These are phyloP conservation scores for Tuta absoluta DNA, from an alignment of 2,888 invertebrate genomes.

Conservation along the genomic window DNA sequence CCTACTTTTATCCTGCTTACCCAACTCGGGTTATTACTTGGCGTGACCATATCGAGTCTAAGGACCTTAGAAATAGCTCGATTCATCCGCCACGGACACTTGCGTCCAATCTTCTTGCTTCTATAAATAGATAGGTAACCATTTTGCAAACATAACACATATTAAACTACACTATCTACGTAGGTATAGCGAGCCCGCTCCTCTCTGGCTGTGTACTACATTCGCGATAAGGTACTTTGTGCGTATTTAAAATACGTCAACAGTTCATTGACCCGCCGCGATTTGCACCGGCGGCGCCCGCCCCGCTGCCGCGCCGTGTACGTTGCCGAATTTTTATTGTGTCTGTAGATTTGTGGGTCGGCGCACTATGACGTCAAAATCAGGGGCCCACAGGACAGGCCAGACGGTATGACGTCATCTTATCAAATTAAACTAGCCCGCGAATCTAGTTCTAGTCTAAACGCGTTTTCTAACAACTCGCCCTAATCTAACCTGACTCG, in stretches of 20 bases:
- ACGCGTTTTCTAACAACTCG: constrained; percentile 66
- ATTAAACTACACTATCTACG: constrained; percentile 26
- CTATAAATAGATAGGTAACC: constrained; percentile 64
- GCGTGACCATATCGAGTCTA: too few species aligned
- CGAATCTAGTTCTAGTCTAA: constrained; percentile 69
- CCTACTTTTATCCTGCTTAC: too few species aligned
- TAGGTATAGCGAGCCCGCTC: constrained; percentile 55
- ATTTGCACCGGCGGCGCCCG: constrained; percentile 53
- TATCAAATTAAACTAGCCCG: constrained; percentile 66
- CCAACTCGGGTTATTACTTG: too few species aligned
- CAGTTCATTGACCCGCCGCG: constrained; percentile 74
- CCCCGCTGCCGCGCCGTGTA: too few species aligned
- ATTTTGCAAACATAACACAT: constrained; percentile 69
- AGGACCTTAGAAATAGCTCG: constrained; percentile 66
- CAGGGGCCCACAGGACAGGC: constrained; percentile 60
- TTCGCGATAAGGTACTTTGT: constrained; percentile 75
- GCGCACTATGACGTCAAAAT: constrained; percentile 72
- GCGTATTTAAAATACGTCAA: constrained; percentile 79
- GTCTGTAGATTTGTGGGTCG: constrained; percentile 81
- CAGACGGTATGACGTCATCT: constrained; percentile 65
- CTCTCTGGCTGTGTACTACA: constrained; percentile 67
- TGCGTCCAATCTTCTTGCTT: constrained; percentile 44
- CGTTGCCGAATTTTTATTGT: constrained; percentile 78
- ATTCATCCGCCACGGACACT: constrained; percentile 71
- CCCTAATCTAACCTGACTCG: constrained; percentile 74